These are phyloP conservation scores for Pseudocheirus occidentalis DNA, from an alignment of 2,797 vertebrate species.

Conservation along the genomic window DNA sequence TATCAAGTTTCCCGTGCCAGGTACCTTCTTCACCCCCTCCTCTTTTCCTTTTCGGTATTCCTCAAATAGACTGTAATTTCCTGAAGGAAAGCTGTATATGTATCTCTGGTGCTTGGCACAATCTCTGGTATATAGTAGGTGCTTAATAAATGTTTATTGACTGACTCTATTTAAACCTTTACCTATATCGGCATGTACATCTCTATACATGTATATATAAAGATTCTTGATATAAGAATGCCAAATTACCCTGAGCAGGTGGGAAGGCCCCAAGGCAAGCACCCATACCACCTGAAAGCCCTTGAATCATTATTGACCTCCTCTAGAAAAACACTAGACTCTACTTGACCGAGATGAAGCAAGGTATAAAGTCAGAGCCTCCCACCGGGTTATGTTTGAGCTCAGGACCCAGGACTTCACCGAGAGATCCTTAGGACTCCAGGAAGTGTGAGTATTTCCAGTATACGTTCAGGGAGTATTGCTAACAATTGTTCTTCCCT, in stretches of 20 bases:
- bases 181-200: not conserved
- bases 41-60: not conserved
- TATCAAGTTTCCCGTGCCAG: not conserved
- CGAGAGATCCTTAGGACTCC: not conserved
- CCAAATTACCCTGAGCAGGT: not conserved
- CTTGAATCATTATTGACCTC: not conserved
- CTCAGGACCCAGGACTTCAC: not conserved
- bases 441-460: not conserved
- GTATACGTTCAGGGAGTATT: not conserved
- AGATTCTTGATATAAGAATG: not conserved
- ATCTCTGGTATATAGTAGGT: not conserved
- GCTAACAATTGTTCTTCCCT: not conserved
- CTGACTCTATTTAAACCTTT: not conserved
- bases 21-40: not conserved
- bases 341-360: not conserved
- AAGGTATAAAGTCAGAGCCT: not conserved
- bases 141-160: not conserved
- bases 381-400: not conserved
- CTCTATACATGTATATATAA: not conserved
- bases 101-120: not conserved
- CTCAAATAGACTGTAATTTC: not conserved
- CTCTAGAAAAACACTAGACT: not conserved
- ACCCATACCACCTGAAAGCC: not conserved
- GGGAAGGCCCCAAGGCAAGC: not conserved
- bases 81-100: not conserved